Evolutionary conservation across 2,888 invertebrate genomes (phyloP).

Genomic region (Orthosia gracilis): DNA sequence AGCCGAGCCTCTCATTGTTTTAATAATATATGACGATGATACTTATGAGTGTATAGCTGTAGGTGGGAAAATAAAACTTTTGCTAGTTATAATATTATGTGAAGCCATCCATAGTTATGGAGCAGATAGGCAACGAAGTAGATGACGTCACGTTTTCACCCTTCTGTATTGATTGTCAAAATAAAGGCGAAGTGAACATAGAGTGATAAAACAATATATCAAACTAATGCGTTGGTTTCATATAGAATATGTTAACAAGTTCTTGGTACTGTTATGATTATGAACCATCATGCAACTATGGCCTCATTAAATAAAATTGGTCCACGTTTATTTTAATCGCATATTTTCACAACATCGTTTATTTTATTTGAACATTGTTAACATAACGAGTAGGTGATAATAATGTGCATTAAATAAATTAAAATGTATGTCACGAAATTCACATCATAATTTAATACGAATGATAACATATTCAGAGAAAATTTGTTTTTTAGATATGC

Average conservation of each 20-base stretch:
- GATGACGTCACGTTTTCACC: constrained; percentile 13
- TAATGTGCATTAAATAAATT: constrained; percentile 14
- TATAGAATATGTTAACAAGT: not conserved
- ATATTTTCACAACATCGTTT: constrained; percentile 17
- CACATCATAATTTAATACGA: constrained; percentile 2
- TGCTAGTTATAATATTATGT: not conserved
- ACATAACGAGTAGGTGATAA: constrained; percentile 19
- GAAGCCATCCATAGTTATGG: not conserved
- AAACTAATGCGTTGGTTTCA: not conserved
- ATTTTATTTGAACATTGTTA: constrained; percentile 29
- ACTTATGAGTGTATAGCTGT: constrained; percentile 8
- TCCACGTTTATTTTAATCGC: constrained; percentile 26
- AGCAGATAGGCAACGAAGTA: not conserved
- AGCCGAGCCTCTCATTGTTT: constrained; percentile 45
- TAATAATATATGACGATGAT: not conserved
- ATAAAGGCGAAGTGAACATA: not conserved
- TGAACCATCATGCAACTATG: not conserved
- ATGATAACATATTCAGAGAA: not conserved
- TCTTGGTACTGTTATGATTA: not conserved
- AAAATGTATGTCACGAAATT: constrained; percentile 13
- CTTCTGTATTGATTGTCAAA: constrained; percentile 14
- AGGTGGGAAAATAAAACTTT: not conserved
- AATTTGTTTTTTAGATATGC: not conserved
- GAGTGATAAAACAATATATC: not conserved
- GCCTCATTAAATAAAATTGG: constrained; percentile 23